Evolutionary conservation across 2,888 invertebrate genomes (phyloP).

Genomic region (Coronaproctus castanopsis): DNA sequence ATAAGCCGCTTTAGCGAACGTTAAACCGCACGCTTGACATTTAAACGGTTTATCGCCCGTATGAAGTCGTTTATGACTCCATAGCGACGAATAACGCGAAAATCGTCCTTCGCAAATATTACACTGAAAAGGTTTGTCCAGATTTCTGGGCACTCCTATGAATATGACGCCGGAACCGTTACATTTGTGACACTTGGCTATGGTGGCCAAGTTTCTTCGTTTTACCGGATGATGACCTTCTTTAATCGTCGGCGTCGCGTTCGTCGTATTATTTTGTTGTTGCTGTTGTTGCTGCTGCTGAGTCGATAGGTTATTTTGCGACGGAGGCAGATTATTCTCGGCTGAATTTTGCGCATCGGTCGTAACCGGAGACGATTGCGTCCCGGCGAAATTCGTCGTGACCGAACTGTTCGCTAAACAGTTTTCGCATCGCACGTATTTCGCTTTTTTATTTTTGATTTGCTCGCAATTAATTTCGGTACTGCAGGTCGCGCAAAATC

Average conservation of each 20-base stretch:
- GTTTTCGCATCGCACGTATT: slow-evolving; percentile 23
- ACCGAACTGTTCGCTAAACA: not conserved
- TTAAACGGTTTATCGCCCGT: slow-evolving; percentile 69
- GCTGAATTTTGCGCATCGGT: not conserved
- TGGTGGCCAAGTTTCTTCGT: slow-evolving; percentile 57
- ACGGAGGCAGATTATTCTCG: not conserved
- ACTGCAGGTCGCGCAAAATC: slow-evolving; percentile 23
- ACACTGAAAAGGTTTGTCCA: slow-evolving; percentile 68
- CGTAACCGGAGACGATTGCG: not conserved
- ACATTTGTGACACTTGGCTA: slow-evolving; percentile 73
- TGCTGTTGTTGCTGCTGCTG: slow-evolving; percentile 11
- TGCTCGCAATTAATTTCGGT: slow-evolving; percentile 22
- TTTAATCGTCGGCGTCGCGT: too few relatives aligned
- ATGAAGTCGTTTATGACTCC: slow-evolving; percentile 75
- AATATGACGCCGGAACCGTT: slow-evolving; percentile 73
- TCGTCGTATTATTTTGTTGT: slow-evolving; percentile 16
- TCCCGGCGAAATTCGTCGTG: not conserved
- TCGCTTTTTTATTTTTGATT: slow-evolving; percentile 20
- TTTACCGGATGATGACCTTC: slow-evolving; percentile 54
- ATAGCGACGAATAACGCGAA: slow-evolving; percentile 50
- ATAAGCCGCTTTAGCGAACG: slow-evolving; percentile 77
- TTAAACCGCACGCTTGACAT: slow-evolving; percentile 67
- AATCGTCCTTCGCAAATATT: slow-evolving; percentile 52
- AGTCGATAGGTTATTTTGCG: not conserved
- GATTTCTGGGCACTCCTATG: slow-evolving; percentile 17